phyloP scores from a whole-genome alignment of 1,140 invertebrate genomes.

The Bombyx mandarina region DNA sequence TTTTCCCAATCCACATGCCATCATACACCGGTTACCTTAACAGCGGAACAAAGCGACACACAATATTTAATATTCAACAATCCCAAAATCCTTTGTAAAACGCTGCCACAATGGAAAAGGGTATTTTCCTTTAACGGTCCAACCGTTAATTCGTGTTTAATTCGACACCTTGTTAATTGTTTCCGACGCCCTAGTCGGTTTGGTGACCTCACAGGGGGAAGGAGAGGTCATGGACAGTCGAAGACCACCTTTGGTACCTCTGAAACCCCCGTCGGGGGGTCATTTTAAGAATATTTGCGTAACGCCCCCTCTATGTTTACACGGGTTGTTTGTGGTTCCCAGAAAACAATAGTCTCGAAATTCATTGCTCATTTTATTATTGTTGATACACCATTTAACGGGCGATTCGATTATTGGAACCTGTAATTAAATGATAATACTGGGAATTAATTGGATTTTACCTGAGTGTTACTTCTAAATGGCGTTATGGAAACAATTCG shows the following conservation, averaged over 20 bases:
- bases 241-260: constrained; percentile 37
- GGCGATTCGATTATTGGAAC: constrained; percentile 66
- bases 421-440: constrained; percentile 71
- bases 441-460: constrained; percentile 68
- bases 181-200: constrained; percentile 62
- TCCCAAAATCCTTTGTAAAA: constrained; percentile 65
- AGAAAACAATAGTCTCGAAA: constrained; percentile 69
- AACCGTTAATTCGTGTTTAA: constrained; percentile 68
- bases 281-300: constrained; percentile 70
- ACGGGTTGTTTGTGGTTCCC: constrained; percentile 66
- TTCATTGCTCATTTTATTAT: constrained; percentile 72
- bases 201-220: constrained; percentile 50
- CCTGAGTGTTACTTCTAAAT: constrained; percentile 48
- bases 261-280: constrained; percentile 38
- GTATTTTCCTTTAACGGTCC: constrained; percentile 63
- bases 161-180: constrained; percentile 72
- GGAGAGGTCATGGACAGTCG: constrained; percentile 34
- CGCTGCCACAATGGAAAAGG: constrained; percentile 61
- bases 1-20: constrained; percentile 17
- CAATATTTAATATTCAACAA: constrained; percentile 66
- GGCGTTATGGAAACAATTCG: constrained; percentile 11
- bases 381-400: constrained; percentile 69
- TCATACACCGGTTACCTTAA: constrained; percentile 43
- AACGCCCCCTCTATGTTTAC: constrained; percentile 60
- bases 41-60: constrained; percentile 56